Base-by-base conservation (phyloP, 2,888 invertebrate species). In the Pachymerium ferrugineum region DNA sequence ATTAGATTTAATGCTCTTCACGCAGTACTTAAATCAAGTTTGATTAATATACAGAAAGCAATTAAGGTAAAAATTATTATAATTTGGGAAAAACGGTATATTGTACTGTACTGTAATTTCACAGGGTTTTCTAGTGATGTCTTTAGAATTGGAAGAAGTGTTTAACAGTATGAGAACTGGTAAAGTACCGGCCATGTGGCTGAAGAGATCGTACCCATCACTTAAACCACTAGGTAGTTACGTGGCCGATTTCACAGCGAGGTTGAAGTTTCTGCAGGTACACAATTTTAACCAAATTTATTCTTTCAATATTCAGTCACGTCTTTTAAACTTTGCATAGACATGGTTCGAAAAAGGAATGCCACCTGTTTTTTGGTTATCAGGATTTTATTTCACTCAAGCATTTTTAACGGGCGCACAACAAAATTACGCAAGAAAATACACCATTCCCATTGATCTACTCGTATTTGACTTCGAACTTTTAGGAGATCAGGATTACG, bases 101-200 rank as follows among this genome's bases (percentile, higher is more conserved):
- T 33, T 8, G 25, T 5, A 6, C 73, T 29, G 14, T 22, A n/a
- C 16, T 62, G 12, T 28, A 22, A 35, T 16, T 47, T 47, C 2
- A 1, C 33, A 76, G 93, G 95, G 95, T 78, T 84, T 92, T 68
- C 92, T 95, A 77, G 91, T 94, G 0, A 89, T 96, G 88, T 93
- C 92, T 2, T 86, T 89, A 70, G 89, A 90, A 77, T 87, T 95
- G 71, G 96, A 96, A 80, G 91, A 92, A 80, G 92, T 96, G 19
- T 87, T 90, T 75, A 87, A 88, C 71, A 91, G 93, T 77, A 91
- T 96, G 79, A 85, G 94, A 76, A 90, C 89, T 76, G 92, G 92
- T 3, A 90, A 81, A 77, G 75, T 95, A 62, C 83, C 84, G 0
- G 80, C 77, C 22, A 81, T 83, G 80, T 84, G 84, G 84, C 83